Base-by-base conservation (phyloP, 1,140 invertebrate species). In the Drosophila sproati region DNA sequence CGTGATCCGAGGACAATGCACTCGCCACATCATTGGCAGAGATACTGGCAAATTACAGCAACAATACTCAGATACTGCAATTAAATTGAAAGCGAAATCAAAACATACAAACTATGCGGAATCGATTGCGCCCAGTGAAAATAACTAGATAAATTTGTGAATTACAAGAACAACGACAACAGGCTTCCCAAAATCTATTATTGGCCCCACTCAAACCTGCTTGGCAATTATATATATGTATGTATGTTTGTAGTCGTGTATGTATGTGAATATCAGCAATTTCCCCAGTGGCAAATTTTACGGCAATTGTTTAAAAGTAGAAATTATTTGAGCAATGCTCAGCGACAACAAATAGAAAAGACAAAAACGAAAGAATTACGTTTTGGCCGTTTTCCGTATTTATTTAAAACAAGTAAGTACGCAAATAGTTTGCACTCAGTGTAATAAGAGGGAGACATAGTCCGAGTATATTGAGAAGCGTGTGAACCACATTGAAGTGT, bases 1-100 rank as follows among this genome's bases (percentile, higher is more conserved):
- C 77, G 85, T 80, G 83, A 82, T 87, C 70, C 35, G 80, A 68
- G 83, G 66, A 69, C 85, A 78, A 75, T 89, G 83, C 80, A 80
- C 83, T 77, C 85, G 48, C 31, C 32, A 32, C 43, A 20, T 60
- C 7, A 35, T 59, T 43, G 37, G 56, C 41, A 32, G n/a, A 39
- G 20, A 20, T 20, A 20, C 20, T 51, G 5, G 29, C 6, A 20
- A 64, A 56, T n/a, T 35, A 41, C 28, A 20, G 20, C 20, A 20
- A 20, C 20, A 20, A 20, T 20, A 20, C 20, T 20, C 20, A 20
- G 20, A 20, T 20, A 54, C n/a, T 56, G 45, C 32, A 73, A 62
- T 68, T 68, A 66, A 80, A 73, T 75, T 55, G 83, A 87, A 87
- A 80, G 69, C 83, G 79, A 87, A 87, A 85, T 77, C 73, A 71